These are phyloP conservation scores for Notodonta ziczac DNA, from an alignment of 2,888 invertebrate species.

Conservation along the genomic window DNA sequence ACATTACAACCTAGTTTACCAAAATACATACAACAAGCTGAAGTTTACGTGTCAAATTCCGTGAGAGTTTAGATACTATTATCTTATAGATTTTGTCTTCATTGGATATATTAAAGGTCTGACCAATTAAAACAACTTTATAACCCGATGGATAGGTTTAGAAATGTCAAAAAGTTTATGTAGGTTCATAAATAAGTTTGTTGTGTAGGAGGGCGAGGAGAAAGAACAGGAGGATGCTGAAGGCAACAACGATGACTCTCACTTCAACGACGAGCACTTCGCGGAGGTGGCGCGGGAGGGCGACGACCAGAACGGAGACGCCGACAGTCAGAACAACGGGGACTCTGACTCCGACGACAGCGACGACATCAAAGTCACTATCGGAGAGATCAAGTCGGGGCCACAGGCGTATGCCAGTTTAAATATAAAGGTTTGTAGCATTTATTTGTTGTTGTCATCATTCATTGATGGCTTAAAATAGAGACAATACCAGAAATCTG, in stretches of 20 bases:
- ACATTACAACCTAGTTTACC: neutral
- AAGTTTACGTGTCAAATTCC: neutral
- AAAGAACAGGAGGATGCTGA: conserved; percentile 78
- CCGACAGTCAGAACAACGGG: conserved; percentile 81
- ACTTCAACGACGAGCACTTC: conserved; percentile 79
- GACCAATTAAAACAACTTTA: too few species aligned
- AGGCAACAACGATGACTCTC: conserved; percentile 78
- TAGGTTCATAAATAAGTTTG: neutral
- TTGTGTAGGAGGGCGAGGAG: conserved; percentile 64
- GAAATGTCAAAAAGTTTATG: neutral
- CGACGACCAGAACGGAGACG: conserved; percentile 71
- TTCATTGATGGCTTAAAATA: too few species aligned
- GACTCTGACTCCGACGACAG: conserved; percentile 89
- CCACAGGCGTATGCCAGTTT: conserved; percentile 88
- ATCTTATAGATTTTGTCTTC: too few species aligned
- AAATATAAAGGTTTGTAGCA: conserved; percentile 86
- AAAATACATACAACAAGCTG: neutral
- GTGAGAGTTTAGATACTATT: neutral
- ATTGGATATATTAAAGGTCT: too few species aligned
- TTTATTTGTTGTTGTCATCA: neutral
- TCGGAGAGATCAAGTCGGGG: conserved; percentile 93
- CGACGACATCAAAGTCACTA: conserved; percentile 96
- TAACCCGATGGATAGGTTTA: too few species aligned
- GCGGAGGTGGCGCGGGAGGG: conserved; percentile 73
- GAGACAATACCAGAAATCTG: too few species aligned